Evolutionary conservation across 2,113 vertebrate genomes (phyloP).

Genomic region (Eudyptes chrysolophus): DNA sequence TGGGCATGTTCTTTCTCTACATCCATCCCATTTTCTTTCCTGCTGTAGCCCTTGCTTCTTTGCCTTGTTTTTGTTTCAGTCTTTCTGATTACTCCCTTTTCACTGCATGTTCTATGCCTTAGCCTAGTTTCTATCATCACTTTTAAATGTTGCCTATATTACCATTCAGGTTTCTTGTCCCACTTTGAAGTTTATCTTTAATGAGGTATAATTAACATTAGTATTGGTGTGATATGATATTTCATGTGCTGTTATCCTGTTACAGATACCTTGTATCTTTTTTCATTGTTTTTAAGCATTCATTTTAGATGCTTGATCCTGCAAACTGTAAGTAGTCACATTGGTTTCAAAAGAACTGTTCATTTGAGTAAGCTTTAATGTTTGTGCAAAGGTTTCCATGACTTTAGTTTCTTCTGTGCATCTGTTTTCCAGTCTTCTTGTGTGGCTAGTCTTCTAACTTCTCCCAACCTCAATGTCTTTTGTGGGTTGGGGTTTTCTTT

Average conservation of each 20-base stretch:
- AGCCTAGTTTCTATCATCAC: not conserved
- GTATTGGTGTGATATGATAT: not conserved
- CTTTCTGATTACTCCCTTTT: not conserved
- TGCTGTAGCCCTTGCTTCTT: not conserved
- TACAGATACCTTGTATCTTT: not conserved
- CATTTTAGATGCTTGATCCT: not conserved
- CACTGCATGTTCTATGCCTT: not conserved
- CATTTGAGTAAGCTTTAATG: not conserved
- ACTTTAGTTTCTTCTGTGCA: not conserved
- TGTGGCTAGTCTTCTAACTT: not conserved
- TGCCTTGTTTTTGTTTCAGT: not conserved
- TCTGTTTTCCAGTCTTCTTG: not conserved
- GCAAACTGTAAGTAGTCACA: not conserved
- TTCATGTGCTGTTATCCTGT: not conserved
- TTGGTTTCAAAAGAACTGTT: not conserved
- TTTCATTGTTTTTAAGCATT: not conserved
- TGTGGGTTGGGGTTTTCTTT: not conserved
- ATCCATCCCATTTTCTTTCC: not conserved
- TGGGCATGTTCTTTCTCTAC: not conserved
- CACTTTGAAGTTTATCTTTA: conserved; percentile 20
- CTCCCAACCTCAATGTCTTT: not conserved
- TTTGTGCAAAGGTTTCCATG: not conserved
- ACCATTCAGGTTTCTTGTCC: not conserved
- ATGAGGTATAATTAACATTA: conserved; percentile 2
- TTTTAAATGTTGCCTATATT: not conserved